Percentiles rank a stretch among this genome's conserved stretches.
phyloP scores from a whole-genome alignment of 2,888 invertebrate genomes.

The Latrodectus elegans region DNA sequence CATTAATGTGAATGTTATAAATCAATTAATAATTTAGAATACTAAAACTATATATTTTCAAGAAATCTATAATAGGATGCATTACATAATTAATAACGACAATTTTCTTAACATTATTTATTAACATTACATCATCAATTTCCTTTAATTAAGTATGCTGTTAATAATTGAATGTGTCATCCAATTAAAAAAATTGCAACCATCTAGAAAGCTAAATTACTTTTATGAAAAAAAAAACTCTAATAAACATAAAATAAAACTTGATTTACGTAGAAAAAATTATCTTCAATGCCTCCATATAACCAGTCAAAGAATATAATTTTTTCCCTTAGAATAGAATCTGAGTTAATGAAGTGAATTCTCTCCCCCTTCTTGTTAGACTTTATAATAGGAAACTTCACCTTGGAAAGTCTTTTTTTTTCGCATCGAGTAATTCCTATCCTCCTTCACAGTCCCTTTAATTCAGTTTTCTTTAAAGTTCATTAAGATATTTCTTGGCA shows the following conservation, averaged over 20 bases:
- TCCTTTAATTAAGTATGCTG: too few species aligned
- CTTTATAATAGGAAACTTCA: slow-evolving; percentile 16
- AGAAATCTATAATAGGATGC: too few species aligned
- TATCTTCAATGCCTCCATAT: background rate
- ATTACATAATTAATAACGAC: too few species aligned
- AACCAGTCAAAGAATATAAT: background rate
- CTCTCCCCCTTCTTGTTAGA: background rate
- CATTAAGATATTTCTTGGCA: background rate
- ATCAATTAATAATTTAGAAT: too few species aligned
- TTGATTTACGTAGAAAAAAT: background rate
- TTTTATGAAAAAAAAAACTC: slow-evolving; percentile 1
- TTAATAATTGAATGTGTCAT: too few species aligned
- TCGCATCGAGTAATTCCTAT: background rate
- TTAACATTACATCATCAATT: too few species aligned
- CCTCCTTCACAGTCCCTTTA: background rate
- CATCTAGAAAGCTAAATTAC: slow-evolving; percentile 1
- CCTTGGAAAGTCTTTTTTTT: slow-evolving; percentile 7
- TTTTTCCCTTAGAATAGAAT: background rate
- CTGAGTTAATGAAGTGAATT: slow-evolving; percentile 17
- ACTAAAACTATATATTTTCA: too few species aligned
- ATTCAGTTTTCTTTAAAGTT: slow-evolving; percentile 31
- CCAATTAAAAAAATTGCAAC: background rate
- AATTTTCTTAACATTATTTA: too few species aligned
- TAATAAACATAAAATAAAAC: background rate
- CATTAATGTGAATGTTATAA: too few species aligned